These are phyloP conservation scores for Pollimyrus isidori DNA, from an alignment of 2,113 vertebrate genomes.

Conservation along the genomic window DNA sequence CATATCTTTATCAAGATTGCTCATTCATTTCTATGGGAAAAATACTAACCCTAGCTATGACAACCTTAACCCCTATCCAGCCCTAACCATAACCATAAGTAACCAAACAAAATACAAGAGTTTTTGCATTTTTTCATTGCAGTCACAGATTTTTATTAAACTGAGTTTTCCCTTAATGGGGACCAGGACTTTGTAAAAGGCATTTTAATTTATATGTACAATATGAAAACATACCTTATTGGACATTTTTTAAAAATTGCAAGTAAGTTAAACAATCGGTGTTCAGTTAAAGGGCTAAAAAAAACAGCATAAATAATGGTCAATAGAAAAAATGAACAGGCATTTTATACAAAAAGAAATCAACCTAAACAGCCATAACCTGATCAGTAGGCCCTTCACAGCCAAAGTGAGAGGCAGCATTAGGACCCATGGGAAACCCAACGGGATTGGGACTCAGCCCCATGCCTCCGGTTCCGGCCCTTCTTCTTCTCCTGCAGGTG, in stretches of 20 bases:
- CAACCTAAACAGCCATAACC: neutral
- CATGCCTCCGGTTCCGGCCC: slow-evolving; percentile 83
- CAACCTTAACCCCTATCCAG: too few relatives aligned
- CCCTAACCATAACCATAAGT: too few relatives aligned
- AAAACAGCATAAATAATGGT: neutral
- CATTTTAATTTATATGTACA: neutral
- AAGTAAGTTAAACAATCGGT: neutral
- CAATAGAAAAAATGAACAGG: neutral
- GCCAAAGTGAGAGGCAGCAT: neutral
- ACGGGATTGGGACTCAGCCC: slow-evolving; percentile 29
- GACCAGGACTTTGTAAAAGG: neutral
- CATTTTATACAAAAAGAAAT: neutral
- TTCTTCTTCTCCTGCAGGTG: slow-evolving; percentile 92
- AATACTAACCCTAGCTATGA: too few relatives aligned
- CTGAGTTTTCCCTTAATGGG: too few relatives aligned
- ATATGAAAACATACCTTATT: neutral
- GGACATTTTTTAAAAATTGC: neutral
- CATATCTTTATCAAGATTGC: too few relatives aligned
- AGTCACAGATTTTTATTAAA: too few relatives aligned
- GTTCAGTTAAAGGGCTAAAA: neutral
- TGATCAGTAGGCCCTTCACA: neutral
- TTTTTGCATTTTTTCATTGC: too few relatives aligned
- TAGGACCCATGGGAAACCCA: neutral
- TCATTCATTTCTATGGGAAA: too few relatives aligned
- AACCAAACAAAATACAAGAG: too few relatives aligned